A percentile compares a stretch with the other conserved stretches of the same genome.
These are phyloP conservation scores for Aspidiotus destructor DNA, from an alignment of 2,888 invertebrate genomes.

Conservation along the genomic window DNA sequence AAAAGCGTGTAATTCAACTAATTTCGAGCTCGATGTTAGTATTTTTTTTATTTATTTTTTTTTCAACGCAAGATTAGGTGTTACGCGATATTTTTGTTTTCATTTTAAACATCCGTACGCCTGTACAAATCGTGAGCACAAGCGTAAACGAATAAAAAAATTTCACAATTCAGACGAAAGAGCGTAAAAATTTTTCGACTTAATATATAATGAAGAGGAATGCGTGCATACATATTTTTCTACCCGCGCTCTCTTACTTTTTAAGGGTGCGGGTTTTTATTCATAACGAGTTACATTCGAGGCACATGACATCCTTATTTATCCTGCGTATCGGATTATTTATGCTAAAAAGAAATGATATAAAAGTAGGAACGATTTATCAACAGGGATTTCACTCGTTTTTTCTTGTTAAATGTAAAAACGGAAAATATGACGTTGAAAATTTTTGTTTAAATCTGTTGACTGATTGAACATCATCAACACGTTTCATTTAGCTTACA, in stretches of 20 bases:
- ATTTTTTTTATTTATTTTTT: constrained; percentile 3
- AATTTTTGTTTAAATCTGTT: constrained; percentile 33
- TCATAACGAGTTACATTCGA: constrained; percentile 18
- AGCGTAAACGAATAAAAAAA: background rate
- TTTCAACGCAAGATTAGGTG: background rate
- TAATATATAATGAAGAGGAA: background rate
- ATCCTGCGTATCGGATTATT: constrained; percentile 29
- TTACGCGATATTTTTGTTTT: background rate
- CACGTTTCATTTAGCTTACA: constrained; percentile 27
- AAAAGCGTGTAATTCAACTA: background rate
- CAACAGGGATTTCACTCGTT: constrained; percentile 27
- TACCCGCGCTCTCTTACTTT: background rate
- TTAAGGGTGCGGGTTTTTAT: background rate
- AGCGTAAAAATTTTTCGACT: background rate
- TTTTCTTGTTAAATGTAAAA: constrained; percentile 32
- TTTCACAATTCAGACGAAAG: background rate
- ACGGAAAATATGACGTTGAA: constrained; percentile 25
- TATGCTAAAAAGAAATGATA: constrained; percentile 31
- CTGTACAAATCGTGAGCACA: no score
- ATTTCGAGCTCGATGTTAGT: constrained; percentile 5
- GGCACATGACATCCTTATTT: constrained; percentile 29
- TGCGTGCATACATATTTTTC: background rate
- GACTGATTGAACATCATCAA: constrained; percentile 33
- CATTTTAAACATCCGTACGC: no score
- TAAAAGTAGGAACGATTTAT: constrained; percentile 30